phyloP scores from a whole-genome alignment of 2,888 invertebrate genomes.

The Cantharis rufa region DNA sequence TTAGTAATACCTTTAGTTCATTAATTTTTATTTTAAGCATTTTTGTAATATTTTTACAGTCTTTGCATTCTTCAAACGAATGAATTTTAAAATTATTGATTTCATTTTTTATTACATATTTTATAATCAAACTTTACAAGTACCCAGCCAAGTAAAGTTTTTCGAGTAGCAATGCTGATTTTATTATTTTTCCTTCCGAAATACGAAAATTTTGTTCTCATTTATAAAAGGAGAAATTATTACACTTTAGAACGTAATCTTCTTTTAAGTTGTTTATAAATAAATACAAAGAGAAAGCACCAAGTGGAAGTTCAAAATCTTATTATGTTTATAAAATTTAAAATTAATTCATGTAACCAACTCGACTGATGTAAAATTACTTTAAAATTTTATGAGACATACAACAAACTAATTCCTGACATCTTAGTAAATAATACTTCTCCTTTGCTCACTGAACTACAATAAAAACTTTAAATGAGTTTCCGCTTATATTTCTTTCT shows the following conservation, averaged over 20 bases:
- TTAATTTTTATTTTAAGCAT: no score
- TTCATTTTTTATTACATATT: no score
- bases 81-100: no score
- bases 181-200: neutral
- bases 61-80: no score
- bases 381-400: neutral
- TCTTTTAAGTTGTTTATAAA: neutral
- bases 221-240: neutral
- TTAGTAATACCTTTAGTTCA: no score
- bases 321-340: neutral
- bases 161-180: neutral
- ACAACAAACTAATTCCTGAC: neutral
- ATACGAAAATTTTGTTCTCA: neutral
- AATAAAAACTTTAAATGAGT: constrained; percentile 8
- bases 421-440: neutral
- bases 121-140: no score
- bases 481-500: neutral
- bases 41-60: no score
- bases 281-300: neutral
- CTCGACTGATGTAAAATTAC: neutral
- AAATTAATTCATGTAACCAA: neutral
- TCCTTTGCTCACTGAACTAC: neutral
- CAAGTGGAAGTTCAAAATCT: neutral
- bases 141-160: no score
- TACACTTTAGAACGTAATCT: neutral